Evolutionary conservation across 2,113 vertebrate genomes (phyloP).

Genomic region (Carassius auratus): DNA sequence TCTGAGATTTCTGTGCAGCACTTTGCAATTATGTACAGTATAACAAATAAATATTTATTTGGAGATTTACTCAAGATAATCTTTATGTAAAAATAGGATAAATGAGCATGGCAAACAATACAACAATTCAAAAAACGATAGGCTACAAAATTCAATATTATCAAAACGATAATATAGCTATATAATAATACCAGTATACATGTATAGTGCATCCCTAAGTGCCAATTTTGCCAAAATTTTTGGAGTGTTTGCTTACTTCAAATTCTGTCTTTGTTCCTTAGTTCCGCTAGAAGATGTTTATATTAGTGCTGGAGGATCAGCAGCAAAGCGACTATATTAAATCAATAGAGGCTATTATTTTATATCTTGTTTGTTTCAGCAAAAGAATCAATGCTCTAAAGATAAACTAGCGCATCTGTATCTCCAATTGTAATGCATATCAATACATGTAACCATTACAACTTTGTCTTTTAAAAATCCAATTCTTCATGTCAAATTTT

Average conservation of each 20-base stretch:
- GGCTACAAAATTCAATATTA: background rate
- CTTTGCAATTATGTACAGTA: too few species aligned
- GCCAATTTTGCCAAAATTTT: background rate
- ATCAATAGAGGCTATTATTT: slow-evolving; percentile 11
- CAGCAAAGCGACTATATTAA: slow-evolving; percentile 7
- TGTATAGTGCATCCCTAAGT: background rate
- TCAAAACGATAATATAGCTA: background rate
- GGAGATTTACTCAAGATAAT: background rate
- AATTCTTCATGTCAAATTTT: slow-evolving; percentile 36
- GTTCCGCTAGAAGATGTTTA: background rate
- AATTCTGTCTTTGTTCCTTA: background rate
- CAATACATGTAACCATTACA: slow-evolving; percentile 17
- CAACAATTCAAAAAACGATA: too few species aligned
- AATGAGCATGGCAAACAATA: background rate
- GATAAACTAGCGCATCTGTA: background rate
- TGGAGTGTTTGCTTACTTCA: background rate
- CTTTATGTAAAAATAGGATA: background rate
- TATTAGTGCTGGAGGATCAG: background rate
- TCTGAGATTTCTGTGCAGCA: background rate
- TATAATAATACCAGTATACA: background rate
- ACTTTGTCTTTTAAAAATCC: slow-evolving; percentile 20
- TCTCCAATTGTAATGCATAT: background rate
- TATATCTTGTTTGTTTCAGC: slow-evolving; percentile 26
- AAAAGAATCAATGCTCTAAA: slow-evolving; percentile 6
- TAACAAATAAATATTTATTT: too few species aligned